Conservation (phyloP, 2,888 invertebrate genomes). For the Podabrus alpinus region DNA sequence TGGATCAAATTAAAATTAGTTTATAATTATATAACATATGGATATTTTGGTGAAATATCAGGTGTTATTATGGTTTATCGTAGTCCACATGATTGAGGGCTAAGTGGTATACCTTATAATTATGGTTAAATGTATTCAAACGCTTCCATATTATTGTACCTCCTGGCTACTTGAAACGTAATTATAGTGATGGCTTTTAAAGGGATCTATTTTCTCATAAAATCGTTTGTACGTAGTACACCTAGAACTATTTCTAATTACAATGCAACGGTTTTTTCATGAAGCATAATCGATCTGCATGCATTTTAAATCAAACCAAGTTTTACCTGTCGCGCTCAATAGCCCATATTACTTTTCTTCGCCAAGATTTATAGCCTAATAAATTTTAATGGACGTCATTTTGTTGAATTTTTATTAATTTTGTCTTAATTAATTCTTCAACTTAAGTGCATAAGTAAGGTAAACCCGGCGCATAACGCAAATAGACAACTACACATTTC, state of each 20-base stretch:
- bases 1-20: slow-evolving; percentile 15
- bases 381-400: not conserved
- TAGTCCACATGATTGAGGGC: slow-evolving; percentile 34
- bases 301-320: not conserved
- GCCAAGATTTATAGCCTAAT: not conserved
- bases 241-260: slow-evolving; percentile 20
- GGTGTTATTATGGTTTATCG: slow-evolving; percentile 33
- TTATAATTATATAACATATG: slow-evolving; percentile 15
- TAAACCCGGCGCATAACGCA: not conserved
- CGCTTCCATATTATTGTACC: slow-evolving; percentile 31
- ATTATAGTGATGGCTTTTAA: slow-evolving; percentile 34
- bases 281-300: not conserved
- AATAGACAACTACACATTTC: slow-evolving; percentile 4
- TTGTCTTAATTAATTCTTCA: not conserved
- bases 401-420: not conserved
- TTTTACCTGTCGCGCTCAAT: not conserved
- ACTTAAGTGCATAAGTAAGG: not conserved
- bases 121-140: slow-evolving; percentile 33
- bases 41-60: slow-evolving; percentile 28
- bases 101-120: slow-evolving; percentile 30
- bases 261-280: slow-evolving; percentile 1
- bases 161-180: slow-evolving; percentile 32
- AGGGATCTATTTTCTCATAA: slow-evolving; percentile 22
- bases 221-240: slow-evolving; percentile 16
- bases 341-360: not conserved